Evolutionary conservation across 2,113 vertebrate species (phyloP), one percentile per base, ranked within the genome.

Genomic region (Corythornis madagascariensis): DNA sequence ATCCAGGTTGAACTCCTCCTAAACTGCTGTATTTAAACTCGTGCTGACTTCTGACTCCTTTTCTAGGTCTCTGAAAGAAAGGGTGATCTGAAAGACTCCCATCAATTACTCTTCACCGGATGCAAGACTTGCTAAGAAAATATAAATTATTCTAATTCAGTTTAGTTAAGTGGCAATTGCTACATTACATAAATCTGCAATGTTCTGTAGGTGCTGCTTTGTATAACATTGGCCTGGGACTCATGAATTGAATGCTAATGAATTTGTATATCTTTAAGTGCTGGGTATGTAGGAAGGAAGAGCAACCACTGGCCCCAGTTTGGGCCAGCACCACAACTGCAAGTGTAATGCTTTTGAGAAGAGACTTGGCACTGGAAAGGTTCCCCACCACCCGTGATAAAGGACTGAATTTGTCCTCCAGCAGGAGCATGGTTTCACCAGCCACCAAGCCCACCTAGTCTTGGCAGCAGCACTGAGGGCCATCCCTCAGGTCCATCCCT

Each of bases 91-190:
- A 85, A 82, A 83, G 56, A 67, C 35, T 74, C 15, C 55, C 64
- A 84, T 75, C 57, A 56, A 81, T 93, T 88, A 31, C 52, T 45
- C 67, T 6, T 22, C 35, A 75, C 28, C 2, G 4, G 74, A 61
- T 59, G 28, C 47, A 70, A 80, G 69, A 35, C 48, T 74, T 52
- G 26, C 28, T 71, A 33, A 75, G 40, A 86, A 86, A 74, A 83
- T 77, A 19, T 4, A 40, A 67, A 90, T 72, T 80, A 40, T 67
- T 88, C 50, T 55, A 91, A 80, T 59, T 77, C 5, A 56, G 75
- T 86, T 89, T 56, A 26, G 66, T 75, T 70, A 64, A 92, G 73
- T 83, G 43, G 76, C 24, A 53, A 74, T 83, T 35, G 52, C 67
- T 70, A 9, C 29, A 3, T 87, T 47, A 77, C 28, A 73, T 66